A percentile compares a stretch with the other conserved stretches of the same genome.
Evolutionary conservation across 2,113 vertebrate genomes (phyloP).

Genomic region (Cnemophilus loriae): DNA sequence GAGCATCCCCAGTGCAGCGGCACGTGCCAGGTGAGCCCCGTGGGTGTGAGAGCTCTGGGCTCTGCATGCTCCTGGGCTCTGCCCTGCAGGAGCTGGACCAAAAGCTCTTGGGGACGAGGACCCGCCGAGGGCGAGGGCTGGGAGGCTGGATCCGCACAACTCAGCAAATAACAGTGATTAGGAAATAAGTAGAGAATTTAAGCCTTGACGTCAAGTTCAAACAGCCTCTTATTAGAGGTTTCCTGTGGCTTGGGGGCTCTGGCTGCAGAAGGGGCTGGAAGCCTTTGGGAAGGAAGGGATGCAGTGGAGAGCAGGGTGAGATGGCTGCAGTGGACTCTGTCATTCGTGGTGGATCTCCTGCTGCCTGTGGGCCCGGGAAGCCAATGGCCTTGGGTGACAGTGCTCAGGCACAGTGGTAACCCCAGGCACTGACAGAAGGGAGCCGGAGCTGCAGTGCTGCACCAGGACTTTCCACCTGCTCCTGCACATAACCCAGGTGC

Average conservation of each 20-base stretch:
- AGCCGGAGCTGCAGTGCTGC: neutral
- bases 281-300: neutral
- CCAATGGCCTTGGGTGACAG: fast-evolving
- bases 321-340: neutral
- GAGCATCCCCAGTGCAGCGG: neutral
- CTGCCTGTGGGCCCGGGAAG: fast-evolving
- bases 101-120: neutral
- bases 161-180: conserved; percentile 49
- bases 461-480: neutral
- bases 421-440: neutral
- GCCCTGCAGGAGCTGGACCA: neutral
- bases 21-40: fast-evolving
- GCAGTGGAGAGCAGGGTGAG: neutral
- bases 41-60: neutral
- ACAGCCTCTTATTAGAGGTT: conserved; percentile 56
- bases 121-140: neutral
- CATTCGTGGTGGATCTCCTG: neutral
- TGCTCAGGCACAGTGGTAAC: fast-evolving
- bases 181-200: conserved; percentile 33
- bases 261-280: neutral
- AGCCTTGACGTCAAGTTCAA: conserved; percentile 14
- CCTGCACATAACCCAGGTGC: neutral
- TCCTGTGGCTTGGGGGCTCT: conserved; percentile 40
- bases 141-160: neutral
- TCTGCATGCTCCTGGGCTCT: neutral